Base-by-base conservation (phyloP, 2,797 vertebrate genomes). In the Eospalax fontanierii region DNA sequence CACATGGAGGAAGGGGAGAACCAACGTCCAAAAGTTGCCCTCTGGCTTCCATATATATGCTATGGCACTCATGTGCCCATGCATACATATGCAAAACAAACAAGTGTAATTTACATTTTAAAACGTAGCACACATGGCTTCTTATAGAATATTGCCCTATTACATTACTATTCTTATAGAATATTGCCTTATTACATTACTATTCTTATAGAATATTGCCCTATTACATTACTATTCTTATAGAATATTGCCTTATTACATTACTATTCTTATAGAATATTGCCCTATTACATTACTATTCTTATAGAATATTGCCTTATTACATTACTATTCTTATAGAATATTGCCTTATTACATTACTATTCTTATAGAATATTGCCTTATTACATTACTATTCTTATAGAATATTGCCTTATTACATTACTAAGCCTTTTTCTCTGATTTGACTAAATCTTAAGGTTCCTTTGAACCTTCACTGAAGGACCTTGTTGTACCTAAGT, bases 371-470 rank as follows among this genome's bases (percentile, higher is more conserved):
- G 46, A 50, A 50, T 46, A 50, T 76, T 81, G 30, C 43, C 81
- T 87, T 78, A 4, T 88, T 40, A 85, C 7, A 43, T 43, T 85
- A 75, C n/a, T 50, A 85, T n/a, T n/a, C n/a, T n/a, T n/a, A n/a
- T n/a, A 50, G 46, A 50, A 50, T 46, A 50, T 76, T 81, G 30
- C 43, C 81, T 87, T 78, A 4, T 88, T 40, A 85, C 7, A 43
- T 43, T 85, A 75, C n/a, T 50, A 85, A 89, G 26, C 82, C 93
- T 95, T 86, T 91, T 1, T 35, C 50, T 93, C 81, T 81, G 24
- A 76, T 59, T 90, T 87, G 71, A 66, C 33, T 74, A 30, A 86
- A 28, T 70, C 79, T 91, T 93, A 68, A 54, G 38, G 80, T 75
- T 35, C 3, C 30, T 91, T 85, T 95, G 59, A 74, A 18, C 8